These are phyloP conservation scores for Drosophila ambigua DNA, from an alignment of 1,140 invertebrate genomes.

Conservation along the genomic window DNA sequence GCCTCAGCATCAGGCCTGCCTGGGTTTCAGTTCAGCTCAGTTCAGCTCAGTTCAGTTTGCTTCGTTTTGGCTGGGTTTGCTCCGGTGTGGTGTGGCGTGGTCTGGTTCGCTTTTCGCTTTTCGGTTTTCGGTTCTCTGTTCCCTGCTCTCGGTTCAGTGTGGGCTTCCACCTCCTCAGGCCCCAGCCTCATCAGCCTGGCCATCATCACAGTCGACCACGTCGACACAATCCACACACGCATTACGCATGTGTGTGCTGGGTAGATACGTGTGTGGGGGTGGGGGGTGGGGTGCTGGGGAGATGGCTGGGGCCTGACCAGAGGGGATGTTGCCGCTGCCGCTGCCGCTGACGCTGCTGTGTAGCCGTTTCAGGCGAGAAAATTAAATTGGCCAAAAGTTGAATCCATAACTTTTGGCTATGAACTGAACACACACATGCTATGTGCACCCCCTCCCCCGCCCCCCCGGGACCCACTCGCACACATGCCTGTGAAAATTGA, in stretches of 20 bases:
- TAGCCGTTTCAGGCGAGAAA: constrained; percentile 83
- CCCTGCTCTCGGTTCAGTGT: no score
- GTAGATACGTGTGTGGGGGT: neutral
- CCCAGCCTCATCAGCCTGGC: constrained; percentile 30
- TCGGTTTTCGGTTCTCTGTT: no score
- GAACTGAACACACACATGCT: constrained; percentile 57
- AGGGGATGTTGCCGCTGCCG: constrained; percentile 31
- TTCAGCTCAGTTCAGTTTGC: constrained; percentile 21
- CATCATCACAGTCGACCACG: constrained; percentile 45
- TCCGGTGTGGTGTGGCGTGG: no score
- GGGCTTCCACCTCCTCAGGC: neutral
- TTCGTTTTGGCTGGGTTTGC: neutral
- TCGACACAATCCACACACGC: constrained; percentile 48
- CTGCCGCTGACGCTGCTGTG: constrained; percentile 58
- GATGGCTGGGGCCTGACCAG: neutral
- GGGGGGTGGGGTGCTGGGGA: neutral
- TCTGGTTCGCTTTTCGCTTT: no score
- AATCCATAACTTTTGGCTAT: constrained; percentile 83
- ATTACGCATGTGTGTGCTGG: constrained; percentile 17
- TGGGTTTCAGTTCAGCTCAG: constrained; percentile 15
- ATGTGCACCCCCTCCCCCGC: no score
- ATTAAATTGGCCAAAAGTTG: constrained; percentile 83
- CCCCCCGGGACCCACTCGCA: constrained; percentile 7
- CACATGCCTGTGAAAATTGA: constrained; percentile 71
- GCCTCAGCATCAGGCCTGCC: constrained; percentile 33